phyloP scores from a whole-genome alignment of 2,113 vertebrate genomes.

The Emydocephalus ijimae region DNA sequence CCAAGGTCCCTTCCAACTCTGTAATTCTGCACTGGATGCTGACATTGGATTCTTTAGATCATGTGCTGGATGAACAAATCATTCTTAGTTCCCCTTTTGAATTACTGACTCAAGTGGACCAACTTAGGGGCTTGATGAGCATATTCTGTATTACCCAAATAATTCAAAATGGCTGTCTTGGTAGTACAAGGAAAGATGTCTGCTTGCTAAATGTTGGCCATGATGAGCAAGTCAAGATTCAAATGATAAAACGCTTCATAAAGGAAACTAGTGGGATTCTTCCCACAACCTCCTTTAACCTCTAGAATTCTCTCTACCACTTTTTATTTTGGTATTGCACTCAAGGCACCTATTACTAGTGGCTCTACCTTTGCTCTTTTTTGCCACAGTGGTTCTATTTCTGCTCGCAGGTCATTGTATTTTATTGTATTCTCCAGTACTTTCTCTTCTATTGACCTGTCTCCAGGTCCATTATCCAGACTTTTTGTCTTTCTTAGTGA shows the following conservation, averaged over 20 bases:
- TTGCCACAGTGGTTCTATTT: neutral
- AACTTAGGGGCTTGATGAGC: neutral
- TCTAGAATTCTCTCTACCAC: neutral
- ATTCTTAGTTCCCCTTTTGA: neutral
- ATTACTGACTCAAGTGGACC: neutral
- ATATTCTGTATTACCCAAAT: neutral
- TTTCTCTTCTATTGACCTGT: neutral
- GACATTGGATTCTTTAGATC: neutral
- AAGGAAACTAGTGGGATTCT: neutral
- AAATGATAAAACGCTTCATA: neutral
- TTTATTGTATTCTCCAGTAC: neutral
- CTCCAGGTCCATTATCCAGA: neutral
- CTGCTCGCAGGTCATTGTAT: neutral
- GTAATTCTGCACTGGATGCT: neutral
- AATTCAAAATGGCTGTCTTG: neutral
- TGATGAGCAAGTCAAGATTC: neutral
- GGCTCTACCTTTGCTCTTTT: neutral
- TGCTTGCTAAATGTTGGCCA: neutral
- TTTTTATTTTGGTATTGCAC: neutral
- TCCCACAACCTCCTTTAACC: neutral
- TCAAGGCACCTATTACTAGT: neutral
- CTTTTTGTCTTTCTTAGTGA: neutral
- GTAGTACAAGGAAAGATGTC: neutral
- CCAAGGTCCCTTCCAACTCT: neutral
- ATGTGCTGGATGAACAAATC: neutral